Conservation (phyloP, 1,140 invertebrate species). For the Drosophila lacteicornis region DNA sequence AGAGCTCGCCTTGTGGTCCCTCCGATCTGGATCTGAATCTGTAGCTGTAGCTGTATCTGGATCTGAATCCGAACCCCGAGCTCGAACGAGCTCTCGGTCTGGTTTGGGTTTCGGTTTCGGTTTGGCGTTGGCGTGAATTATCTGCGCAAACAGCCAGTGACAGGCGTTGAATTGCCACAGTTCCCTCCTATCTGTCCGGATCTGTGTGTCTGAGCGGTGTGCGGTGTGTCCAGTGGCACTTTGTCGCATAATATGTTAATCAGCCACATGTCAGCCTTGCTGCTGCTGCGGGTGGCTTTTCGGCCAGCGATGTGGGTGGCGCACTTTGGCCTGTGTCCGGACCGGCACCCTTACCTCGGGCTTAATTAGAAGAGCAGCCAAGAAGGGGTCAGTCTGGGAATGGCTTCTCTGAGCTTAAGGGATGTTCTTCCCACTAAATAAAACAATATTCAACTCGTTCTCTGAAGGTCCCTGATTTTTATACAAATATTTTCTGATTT, state of each 20-base stretch:
- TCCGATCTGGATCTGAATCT: slow-evolving; percentile 32
- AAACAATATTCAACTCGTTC: too few relatives aligned
- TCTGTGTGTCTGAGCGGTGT: slow-evolving; percentile 26
- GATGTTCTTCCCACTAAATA: not conserved
- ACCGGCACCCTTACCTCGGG: slow-evolving; percentile 4
- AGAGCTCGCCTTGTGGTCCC: slow-evolving; percentile 35
- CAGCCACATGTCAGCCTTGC: slow-evolving; percentile 69
- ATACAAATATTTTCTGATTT: not conserved
- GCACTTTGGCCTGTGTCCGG: not conserved
- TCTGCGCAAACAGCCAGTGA: slow-evolving; percentile 80
- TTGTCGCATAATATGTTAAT: slow-evolving; percentile 83
- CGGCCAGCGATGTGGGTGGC: slow-evolving; percentile 37
- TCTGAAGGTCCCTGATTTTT: too few relatives aligned
- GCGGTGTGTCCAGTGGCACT: slow-evolving; percentile 70
- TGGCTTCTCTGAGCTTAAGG: not conserved
- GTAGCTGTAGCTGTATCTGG: not conserved
- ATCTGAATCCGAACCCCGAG: slow-evolving; percentile 10
- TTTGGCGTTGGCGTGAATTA: slow-evolving; percentile 78
- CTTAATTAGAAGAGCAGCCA: slow-evolving; percentile 25
- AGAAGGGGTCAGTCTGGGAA: not conserved
- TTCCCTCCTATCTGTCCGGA: slow-evolving; percentile 28
- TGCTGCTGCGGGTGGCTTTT: slow-evolving; percentile 58
- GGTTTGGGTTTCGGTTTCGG: slow-evolving; percentile 12
- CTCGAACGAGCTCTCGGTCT: not conserved
- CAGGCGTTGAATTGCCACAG: slow-evolving; percentile 76